Conservation (phyloP, 2,797 vertebrate species). For the Falco concolor region DNA sequence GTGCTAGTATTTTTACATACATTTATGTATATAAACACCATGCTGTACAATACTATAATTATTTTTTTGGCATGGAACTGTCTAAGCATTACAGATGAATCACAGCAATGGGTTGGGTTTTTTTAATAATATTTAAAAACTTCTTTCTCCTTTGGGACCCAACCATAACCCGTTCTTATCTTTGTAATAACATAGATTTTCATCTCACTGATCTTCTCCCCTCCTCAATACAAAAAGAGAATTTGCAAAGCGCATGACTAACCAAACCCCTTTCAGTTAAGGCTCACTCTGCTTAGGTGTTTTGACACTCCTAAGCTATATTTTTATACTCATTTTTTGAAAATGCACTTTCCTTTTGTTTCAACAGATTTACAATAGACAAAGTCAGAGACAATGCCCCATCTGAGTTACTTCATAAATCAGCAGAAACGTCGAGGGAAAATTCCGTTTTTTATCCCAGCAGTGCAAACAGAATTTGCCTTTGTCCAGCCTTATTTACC, state of each 20-base stretch:
- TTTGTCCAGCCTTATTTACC: background rate
- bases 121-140: background rate
- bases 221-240: slow-evolving; percentile 4
- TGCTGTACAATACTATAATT: background rate
- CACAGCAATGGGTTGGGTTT: background rate
- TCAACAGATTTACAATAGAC: background rate
- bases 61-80: background rate
- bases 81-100: background rate
- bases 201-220: slow-evolving; percentile 20
- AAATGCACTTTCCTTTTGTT: slow-evolving; percentile 22
- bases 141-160: background rate
- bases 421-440: background rate
- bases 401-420: background rate
- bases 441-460: background rate
- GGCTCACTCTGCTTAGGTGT: background rate
- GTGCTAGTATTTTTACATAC: background rate
- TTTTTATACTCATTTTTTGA: background rate
- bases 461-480: background rate
- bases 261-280: slow-evolving; percentile 15
- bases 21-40: background rate
- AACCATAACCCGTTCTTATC: background rate
- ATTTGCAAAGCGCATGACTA: slow-evolving; percentile 22
- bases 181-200: slow-evolving; percentile 13
- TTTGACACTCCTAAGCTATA: slow-evolving; percentile 2
- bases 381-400: background rate